Base-by-base conservation (phyloP, 2,113 vertebrate genomes). In the Albula glossodonta region DNA sequence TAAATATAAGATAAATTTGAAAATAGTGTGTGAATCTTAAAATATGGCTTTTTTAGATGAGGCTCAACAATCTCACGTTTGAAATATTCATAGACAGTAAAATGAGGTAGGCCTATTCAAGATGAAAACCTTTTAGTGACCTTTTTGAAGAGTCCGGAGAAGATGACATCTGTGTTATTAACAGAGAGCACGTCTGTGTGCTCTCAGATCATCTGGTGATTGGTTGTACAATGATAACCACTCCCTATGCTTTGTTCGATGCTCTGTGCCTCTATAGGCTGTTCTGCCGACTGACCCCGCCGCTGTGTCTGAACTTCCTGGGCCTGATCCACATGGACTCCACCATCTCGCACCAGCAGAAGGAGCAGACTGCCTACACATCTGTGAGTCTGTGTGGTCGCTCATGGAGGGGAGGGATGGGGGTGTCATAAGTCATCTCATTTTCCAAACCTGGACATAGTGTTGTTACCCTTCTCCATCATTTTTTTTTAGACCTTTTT, bases 251-350 rank as follows among this genome's bases (percentile, higher is more conserved):
- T n/a, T 66, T 80, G 48, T 83, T 63, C 31, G 17, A 13, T 56
- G 10, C 17, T 3, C 4, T 49, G 9, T 80, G 5, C 10, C 1
- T 50, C 74, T 56, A 5, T 90, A 99, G 98, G 98, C 93, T 99
- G 85, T 99, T 99, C 94, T 99, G 98, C 86, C 97, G 98, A 87
- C 93, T 99, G 85, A 99, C 98, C 85, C 98, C 98, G 51, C 98
- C 98, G 1, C 93, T 99, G 25, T 99, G 98, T 90, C 96, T 99
- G 87, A 99, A 99, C 94, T 99, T 99, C 90, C 93, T 99, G 95
- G 98, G 98, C 80, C 89, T 99, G 93, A 99, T 98, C 86, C 98
- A 99, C 92, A 99, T 99, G 97, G 98, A 99, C 95, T 96, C 97
- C 3, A 96, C 97, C 70, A 98, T 99, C 86, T 99, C 97, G 87